Conservation (phyloP, 2,888 invertebrate species). For the Diaprepes abbreviatus region DNA sequence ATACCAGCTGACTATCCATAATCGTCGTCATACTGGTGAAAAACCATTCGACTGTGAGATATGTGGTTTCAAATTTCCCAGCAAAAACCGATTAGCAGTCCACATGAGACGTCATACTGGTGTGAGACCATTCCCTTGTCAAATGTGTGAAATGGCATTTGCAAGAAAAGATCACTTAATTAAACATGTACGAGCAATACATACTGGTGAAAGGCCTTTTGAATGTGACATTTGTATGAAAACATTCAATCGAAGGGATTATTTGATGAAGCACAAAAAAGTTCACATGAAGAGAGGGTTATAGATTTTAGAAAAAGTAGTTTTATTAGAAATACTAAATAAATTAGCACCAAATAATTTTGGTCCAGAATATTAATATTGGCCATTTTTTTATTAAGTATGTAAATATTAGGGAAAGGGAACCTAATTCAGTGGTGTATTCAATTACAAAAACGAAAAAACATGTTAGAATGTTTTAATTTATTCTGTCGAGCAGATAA, state of each 20-base stretch:
- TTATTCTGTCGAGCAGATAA: too few relatives aligned
- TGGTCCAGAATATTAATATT: too few relatives aligned
- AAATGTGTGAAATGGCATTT: constrained; percentile 60
- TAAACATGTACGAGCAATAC: constrained; percentile 59
- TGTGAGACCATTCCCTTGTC: constrained; percentile 59
- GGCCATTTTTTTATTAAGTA: too few relatives aligned
- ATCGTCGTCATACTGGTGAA: constrained; percentile 44
- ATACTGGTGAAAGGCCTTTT: constrained; percentile 62
- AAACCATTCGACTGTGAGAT: constrained; percentile 43
- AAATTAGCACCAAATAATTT: too few relatives aligned
- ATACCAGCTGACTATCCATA: constrained; percentile 44
- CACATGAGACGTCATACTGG: constrained; percentile 60
- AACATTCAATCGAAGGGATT: constrained; percentile 43
- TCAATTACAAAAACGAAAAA: too few relatives aligned
- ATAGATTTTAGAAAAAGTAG: too few relatives aligned
- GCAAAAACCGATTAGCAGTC: constrained; percentile 34
- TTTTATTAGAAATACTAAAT: too few relatives aligned
- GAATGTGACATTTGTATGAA: constrained; percentile 64
- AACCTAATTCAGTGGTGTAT: too few relatives aligned
- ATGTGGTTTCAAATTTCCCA: constrained; percentile 41
- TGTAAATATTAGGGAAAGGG: too few relatives aligned
- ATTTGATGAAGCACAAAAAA: constrained; percentile 45
- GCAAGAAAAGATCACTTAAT: constrained; percentile 59
- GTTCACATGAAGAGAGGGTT: constrained; percentile 7
- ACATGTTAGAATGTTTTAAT: too few relatives aligned